These are phyloP conservation scores for Parauchenoglanis ngamensis DNA, from an alignment of 2,797 vertebrate genomes.

Conservation along the genomic window DNA sequence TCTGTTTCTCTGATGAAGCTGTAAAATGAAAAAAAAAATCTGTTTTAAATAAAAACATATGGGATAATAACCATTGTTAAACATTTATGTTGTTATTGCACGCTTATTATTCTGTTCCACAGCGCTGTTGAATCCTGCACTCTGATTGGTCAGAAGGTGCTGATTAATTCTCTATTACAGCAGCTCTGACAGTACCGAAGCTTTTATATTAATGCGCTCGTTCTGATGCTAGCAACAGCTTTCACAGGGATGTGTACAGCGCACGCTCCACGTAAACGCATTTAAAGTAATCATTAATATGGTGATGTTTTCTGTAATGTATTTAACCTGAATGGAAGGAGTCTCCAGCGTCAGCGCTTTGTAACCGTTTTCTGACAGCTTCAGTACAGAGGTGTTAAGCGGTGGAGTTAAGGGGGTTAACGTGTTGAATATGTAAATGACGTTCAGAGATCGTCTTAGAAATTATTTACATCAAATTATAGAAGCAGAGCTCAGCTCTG, in stretches of 20 bases:
- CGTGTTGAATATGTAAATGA: background rate
- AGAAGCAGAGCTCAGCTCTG: background rate
- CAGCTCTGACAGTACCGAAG: background rate
- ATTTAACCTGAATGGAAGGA: background rate
- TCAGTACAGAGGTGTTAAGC: too few species aligned
- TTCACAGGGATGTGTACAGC: background rate
- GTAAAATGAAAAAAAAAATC: slow-evolving; percentile 1
- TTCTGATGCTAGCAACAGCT: background rate
- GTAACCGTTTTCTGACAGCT: too few species aligned
- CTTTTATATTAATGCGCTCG: background rate
- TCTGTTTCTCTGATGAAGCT: slow-evolving; percentile 7
- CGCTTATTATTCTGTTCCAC: background rate
- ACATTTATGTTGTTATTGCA: background rate
- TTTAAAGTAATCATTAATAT: too few species aligned
- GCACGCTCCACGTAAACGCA: too few species aligned
- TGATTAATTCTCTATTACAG: background rate
- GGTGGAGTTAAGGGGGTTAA: too few species aligned
- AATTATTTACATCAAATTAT: background rate
- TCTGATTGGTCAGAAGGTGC: background rate
- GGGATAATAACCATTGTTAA: background rate
- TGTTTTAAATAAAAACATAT: slow-evolving; percentile 34
- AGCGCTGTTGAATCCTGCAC: background rate
- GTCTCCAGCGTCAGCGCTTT: background rate
- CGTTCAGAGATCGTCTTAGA: background rate
- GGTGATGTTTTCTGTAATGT: too few species aligned